Conservation (phyloP, 2,888 invertebrate genomes). For the Mechanitis mazaeus region DNA sequence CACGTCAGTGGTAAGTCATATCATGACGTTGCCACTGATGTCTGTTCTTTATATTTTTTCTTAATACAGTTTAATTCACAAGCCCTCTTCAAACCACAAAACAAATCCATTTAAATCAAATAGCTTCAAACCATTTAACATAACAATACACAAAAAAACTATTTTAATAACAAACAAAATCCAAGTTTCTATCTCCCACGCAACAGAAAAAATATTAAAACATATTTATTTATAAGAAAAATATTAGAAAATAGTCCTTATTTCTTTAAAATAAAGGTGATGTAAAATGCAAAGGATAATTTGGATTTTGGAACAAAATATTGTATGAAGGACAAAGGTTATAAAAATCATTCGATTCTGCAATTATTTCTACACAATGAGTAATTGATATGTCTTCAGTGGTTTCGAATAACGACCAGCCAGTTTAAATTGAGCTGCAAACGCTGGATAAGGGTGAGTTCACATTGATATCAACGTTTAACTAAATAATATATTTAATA, state of each 20-base stretch:
- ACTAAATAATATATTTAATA: too few relatives aligned
- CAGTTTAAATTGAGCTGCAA: slow-evolving; percentile 34
- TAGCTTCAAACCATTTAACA: slow-evolving; percentile 37
- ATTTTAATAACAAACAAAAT: slow-evolving; percentile 45
- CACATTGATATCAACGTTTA: slow-evolving; percentile 2
- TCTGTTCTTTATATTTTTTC: too few relatives aligned
- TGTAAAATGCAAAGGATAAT: slow-evolving; percentile 15
- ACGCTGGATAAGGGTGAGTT: slow-evolving; percentile 15
- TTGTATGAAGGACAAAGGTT: slow-evolving; percentile 42
- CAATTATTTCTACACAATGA: slow-evolving; percentile 56
- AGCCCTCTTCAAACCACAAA: neutral
- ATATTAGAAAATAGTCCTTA: slow-evolving; percentile 21
- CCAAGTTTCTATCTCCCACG: slow-evolving; percentile 42
- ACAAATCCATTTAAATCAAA: slow-evolving; percentile 21
- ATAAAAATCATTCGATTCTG: slow-evolving; percentile 54
- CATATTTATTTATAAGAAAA: neutral
- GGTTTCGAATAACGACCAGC: slow-evolving; percentile 56
- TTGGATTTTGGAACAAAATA: slow-evolving; percentile 33
- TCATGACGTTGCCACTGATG: too few relatives aligned
- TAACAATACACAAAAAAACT: slow-evolving; percentile 39
- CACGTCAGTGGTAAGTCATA: too few relatives aligned
- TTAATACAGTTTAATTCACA: too few relatives aligned
- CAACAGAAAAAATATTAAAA: slow-evolving; percentile 23
- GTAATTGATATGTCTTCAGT: slow-evolving; percentile 66
- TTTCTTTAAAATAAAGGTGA: slow-evolving; percentile 10